Conservation (phyloP, 2,113 vertebrate species). For the Rhizomys pruinosus region DNA sequence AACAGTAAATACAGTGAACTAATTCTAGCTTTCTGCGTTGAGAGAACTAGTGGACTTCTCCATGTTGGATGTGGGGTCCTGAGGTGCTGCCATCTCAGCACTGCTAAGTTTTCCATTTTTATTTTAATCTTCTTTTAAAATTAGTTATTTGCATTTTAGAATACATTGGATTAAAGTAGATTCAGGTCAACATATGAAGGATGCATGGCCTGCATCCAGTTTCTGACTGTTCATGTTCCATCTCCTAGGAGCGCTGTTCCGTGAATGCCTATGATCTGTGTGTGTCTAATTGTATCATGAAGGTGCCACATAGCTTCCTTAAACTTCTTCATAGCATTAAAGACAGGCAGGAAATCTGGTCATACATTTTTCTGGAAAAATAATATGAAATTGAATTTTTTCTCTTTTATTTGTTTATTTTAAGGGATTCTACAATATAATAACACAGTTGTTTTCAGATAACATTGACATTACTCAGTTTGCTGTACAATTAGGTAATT, state of each 20-base stretch:
- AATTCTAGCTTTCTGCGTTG: background rate
- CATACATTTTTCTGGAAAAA: too few species aligned
- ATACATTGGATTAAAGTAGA: background rate
- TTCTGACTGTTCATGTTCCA: background rate
- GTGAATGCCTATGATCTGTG: background rate
- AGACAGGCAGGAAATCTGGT: too few species aligned
- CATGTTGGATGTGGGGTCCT: too few species aligned
- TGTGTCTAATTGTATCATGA: background rate
- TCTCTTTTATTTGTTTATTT: too few species aligned
- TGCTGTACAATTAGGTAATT: too few species aligned
- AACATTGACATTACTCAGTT: too few species aligned
- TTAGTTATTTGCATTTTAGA: background rate
- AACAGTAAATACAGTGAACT: background rate
- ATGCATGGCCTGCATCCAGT: accelerated
- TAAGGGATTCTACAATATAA: too few species aligned
- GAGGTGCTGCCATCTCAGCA: background rate
- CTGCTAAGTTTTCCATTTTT: background rate
- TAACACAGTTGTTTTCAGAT: too few species aligned
- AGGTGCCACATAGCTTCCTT: too few species aligned
- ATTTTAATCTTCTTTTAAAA: background rate
- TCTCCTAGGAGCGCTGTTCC: background rate
- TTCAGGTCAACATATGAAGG: background rate
- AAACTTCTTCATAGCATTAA: too few species aligned
- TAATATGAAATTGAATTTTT: too few species aligned
- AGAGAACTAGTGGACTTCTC: background rate